Percentiles rank a stretch among this genome's conserved stretches.
These are phyloP conservation scores for Hemibagrus guttatus DNA, from an alignment of 2,797 vertebrate genomes.

Conservation along the genomic window DNA sequence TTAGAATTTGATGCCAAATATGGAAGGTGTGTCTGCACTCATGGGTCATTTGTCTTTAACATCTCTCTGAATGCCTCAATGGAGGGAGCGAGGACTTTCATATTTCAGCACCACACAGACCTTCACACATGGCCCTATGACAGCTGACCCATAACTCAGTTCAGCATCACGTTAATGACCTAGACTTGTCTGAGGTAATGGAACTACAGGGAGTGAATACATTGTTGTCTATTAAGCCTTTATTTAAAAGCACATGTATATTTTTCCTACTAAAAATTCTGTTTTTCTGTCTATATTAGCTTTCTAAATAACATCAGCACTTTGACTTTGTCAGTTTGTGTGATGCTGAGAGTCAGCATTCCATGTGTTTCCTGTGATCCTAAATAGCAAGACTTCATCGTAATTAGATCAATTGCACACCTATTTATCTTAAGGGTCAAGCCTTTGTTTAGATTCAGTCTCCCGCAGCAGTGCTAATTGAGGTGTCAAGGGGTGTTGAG, in stretches of 20 bases:
- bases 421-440: conserved; percentile 50
- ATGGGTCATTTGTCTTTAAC: conserved; percentile 70
- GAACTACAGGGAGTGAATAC: neutral
- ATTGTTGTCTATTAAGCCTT: neutral
- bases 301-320: neutral
- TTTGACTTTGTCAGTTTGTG: neutral
- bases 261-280: neutral
- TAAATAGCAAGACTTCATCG: conserved; percentile 18
- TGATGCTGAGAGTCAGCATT: conserved; percentile 14
- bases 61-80: conserved; percentile 72
- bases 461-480: conserved; percentile 49
- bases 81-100: conserved; percentile 74
- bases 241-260: neutral
- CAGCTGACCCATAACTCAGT: conserved; percentile 69
- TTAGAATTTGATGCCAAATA: conserved; percentile 67
- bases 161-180: neutral
- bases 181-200: neutral
- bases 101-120: conserved; percentile 72
- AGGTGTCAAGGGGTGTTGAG: conserved; percentile 39
- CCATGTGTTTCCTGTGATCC: conserved; percentile 8
- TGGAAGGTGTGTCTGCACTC: conserved; percentile 72
- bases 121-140: conserved; percentile 69
- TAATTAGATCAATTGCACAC: conserved; percentile 47
- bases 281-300: too few species aligned
- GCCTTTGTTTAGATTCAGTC: conserved; percentile 49